Percentiles rank a stretch among this genome's conserved stretches.
These are phyloP conservation scores for Acanthurus tractus DNA, from an alignment of 2,797 vertebrate genomes.

Conservation along the genomic window DNA sequence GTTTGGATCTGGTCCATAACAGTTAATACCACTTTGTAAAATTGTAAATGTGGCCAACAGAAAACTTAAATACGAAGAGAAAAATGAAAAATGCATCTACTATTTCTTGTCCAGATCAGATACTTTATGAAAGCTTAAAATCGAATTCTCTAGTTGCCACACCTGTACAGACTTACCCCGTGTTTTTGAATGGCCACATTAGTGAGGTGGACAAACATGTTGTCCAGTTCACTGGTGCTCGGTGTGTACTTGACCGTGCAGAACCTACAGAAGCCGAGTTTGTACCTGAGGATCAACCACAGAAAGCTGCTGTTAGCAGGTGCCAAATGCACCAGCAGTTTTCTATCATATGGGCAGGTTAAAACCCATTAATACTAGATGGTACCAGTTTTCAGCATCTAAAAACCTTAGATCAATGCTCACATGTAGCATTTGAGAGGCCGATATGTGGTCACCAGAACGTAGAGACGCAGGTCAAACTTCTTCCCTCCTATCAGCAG, in stretches of 20 bases:
- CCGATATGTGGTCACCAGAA: conserved; percentile 95
- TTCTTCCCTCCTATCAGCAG: conserved; percentile 97
- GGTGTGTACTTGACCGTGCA: conserved; percentile 99
- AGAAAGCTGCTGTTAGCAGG: not conserved
- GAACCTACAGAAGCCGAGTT: conserved; percentile 98
- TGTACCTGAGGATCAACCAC: conserved; percentile 88
- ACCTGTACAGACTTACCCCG: conserved; percentile 84
- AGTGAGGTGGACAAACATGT: conserved; percentile 99
- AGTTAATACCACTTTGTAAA: not conserved
- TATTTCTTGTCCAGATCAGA: too few relatives aligned
- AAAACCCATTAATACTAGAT: too few relatives aligned
- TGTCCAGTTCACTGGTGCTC: conserved; percentile 97
- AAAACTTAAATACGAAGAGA: not conserved
- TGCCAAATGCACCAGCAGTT: too few relatives aligned
- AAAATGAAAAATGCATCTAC: too few relatives aligned
- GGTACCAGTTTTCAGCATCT: too few relatives aligned
- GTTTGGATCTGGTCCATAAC: conserved; percentile 1
- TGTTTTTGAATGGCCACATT: conserved; percentile 99
- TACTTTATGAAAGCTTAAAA: too few relatives aligned
- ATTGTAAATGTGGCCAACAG: not conserved
- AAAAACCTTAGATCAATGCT: conserved; percentile 60
- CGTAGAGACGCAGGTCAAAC: conserved; percentile 97
- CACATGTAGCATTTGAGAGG: conserved; percentile 98
- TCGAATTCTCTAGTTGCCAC: too few relatives aligned
- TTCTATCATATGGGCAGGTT: too few relatives aligned